Evolutionary conservation across 2,888 invertebrate species (phyloP), one percentile per base, ranked within the genome.

Genomic region (Mesorhabditis belari): DNA sequence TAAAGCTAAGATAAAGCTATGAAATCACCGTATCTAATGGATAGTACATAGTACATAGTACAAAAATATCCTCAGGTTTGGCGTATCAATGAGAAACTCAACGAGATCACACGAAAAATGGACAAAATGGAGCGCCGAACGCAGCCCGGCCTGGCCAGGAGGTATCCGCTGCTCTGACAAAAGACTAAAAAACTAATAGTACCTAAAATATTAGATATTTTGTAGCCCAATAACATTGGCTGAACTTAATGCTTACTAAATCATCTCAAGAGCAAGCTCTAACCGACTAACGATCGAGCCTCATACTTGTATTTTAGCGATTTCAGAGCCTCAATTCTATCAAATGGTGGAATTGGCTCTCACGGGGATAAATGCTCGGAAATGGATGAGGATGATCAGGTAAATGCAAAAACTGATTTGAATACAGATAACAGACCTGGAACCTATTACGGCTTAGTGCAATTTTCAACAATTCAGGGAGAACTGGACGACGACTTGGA

Each of bases 401-500:
- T 53, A 19, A 52, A 54, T 51, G 6, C 19, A 12, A 6, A 12
- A 29, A 4, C 49, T 19, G 19, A 27, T 25, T 1, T 19, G 5
- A 21, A 58, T 55, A 4, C 12, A 9, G n/a, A 27, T 21, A 23
- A n/a, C 53, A 50, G 19, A 27, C 49, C 51, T 49, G 23, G 21
- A 25, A 23, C 19, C n/a, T 55, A n/a, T 28, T 9, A n/a, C 1
- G 23, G 35, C 19, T 6, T 1, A 55, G 28, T 27, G 5, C 27
- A 44, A 23, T 58, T 55, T 44, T 17, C 24, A 49, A 50, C 23
- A 54, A 21, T 57, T 51, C 62, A 71, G 55, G 72, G 66, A 0
- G 76, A 78, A 51, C 55, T 73, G 4, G 78, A 77, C 24, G 78
- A 79, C 49, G 75, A 75, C 28, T 51, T 69, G 54, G 79, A 80